Conservation (phyloP, 2,113 vertebrate species). For the Bucco capensis region DNA sequence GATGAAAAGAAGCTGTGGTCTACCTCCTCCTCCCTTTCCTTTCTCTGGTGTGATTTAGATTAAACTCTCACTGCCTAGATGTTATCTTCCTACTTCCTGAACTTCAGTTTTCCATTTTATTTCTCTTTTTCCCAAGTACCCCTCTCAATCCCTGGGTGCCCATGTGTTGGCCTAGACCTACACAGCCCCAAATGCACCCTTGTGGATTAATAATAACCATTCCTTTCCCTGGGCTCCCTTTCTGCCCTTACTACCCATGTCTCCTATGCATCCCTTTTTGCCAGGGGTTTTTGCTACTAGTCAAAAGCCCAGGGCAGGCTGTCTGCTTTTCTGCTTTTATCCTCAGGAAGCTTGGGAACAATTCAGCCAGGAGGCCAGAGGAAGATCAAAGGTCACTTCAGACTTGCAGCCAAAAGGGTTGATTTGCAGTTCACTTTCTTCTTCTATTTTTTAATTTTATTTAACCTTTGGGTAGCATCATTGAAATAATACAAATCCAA, state of each 20-base stretch:
- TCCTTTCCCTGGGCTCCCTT: neutral
- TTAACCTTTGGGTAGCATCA: neutral
- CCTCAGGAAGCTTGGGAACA: neutral
- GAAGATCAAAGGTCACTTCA: neutral
- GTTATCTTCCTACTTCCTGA: neutral
- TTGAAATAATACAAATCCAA: conserved; percentile 3
- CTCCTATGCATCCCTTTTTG: neutral
- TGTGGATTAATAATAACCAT: neutral
- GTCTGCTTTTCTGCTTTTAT: conserved; percentile 10
- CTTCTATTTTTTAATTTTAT: neutral
- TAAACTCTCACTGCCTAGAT: neutral
- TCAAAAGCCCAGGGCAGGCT: neutral
- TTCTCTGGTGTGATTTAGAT: neutral
- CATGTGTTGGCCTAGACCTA: neutral
- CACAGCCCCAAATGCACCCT: neutral
- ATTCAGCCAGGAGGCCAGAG: neutral
- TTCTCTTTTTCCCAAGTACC: neutral
- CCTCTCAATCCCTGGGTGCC: fast-evolving
- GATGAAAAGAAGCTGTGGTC: neutral
- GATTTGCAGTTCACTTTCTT: neutral
- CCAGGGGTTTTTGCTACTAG: neutral
- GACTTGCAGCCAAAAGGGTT: neutral
- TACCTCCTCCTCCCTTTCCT: neutral
- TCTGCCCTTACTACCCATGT: neutral
- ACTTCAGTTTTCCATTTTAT: neutral